phyloP scores from a whole-genome alignment of 2,797 vertebrate genomes.

The Acomys russatus region DNA sequence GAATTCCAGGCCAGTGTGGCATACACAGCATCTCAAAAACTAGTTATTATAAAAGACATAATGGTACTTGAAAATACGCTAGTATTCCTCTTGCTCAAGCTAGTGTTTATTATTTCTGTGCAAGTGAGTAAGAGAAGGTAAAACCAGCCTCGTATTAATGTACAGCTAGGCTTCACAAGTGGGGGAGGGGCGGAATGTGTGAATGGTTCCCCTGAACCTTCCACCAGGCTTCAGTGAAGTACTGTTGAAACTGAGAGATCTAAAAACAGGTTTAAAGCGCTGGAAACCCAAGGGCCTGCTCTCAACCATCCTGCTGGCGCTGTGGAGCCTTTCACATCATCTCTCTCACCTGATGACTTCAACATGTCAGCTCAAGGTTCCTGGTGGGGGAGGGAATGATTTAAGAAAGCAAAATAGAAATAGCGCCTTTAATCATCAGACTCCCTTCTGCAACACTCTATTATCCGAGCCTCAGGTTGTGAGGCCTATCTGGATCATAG shows the following conservation, averaged over 20 bases:
- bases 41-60: background rate
- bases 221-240: background rate
- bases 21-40: background rate
- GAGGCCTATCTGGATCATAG: background rate
- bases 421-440: background rate
- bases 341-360: background rate
- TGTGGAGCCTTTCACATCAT: background rate
- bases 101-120: background rate
- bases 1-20: background rate
- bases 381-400: fast-evolving
- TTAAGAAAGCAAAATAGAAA: background rate
- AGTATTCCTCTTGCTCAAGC: background rate
- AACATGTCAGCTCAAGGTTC: background rate
- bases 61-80: background rate
- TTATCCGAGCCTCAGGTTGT: background rate
- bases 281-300: background rate
- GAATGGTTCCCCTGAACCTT: background rate
- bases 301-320: background rate
- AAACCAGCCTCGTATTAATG: background rate
- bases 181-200: fast-evolving
- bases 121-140: background rate
- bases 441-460: background rate
- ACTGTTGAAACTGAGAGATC: background rate
- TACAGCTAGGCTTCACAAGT: background rate
- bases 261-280: background rate